A percentile compares a stretch with the other conserved stretches of the same genome.
phyloP scores from a whole-genome alignment of 2,888 invertebrate species.

The Adelphocoris suturalis region DNA sequence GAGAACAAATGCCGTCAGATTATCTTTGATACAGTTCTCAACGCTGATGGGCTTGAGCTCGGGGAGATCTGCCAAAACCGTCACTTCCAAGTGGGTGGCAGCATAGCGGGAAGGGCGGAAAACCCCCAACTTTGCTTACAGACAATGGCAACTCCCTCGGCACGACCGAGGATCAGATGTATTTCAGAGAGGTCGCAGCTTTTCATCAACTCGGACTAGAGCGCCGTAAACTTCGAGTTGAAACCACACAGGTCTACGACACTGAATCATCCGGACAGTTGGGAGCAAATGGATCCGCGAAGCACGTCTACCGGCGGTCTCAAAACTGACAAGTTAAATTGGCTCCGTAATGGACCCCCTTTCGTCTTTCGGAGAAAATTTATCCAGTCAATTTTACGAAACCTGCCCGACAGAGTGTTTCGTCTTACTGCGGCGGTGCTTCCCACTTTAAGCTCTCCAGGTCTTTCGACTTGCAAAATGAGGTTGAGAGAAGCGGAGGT shows the following conservation, averaged over 20 bases:
- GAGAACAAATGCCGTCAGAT: background rate
- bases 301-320: conserved; percentile 52
- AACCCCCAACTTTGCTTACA: conserved; percentile 35
- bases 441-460: conserved; percentile 37
- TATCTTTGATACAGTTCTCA: background rate
- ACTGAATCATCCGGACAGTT: conserved; percentile 53
- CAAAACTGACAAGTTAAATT: conserved; percentile 67
- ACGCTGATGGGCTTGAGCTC: background rate
- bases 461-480: conserved; percentile 44
- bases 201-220: conserved; percentile 42
- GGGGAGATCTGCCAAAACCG: conserved; percentile 24
- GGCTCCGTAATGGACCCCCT: conserved; percentile 60
- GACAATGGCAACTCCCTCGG: conserved; percentile 45
- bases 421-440: conserved; percentile 6
- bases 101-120: background rate
- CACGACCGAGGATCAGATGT: conserved; percentile 55
- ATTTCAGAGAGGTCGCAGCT: conserved; percentile 12
- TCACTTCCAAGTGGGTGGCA: background rate
- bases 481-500: background rate
- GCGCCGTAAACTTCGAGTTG: background rate
- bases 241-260: conserved; percentile 56
- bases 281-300: conserved; percentile 30
- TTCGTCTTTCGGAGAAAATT: background rate
- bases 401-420: background rate
- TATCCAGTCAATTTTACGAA: conserved; percentile 52